phyloP scores from a whole-genome alignment of 2,888 invertebrate genomes.

The Microchrysa polita region DNA sequence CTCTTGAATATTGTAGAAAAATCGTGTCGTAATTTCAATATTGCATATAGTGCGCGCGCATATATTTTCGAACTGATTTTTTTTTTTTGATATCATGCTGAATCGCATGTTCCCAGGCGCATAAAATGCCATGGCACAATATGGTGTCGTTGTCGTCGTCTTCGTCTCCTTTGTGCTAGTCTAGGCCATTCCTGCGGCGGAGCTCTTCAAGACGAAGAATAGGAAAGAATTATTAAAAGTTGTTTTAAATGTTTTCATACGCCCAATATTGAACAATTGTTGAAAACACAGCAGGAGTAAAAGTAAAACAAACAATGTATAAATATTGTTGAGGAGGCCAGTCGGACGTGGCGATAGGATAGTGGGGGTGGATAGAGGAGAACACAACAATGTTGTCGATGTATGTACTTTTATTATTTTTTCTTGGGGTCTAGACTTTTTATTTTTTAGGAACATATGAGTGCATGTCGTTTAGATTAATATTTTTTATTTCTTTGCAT shows the following conservation, averaged over 20 bases:
- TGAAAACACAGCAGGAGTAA: conserved; percentile 24
- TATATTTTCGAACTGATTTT: conserved; percentile 1
- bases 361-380: background rate
- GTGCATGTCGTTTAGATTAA: background rate
- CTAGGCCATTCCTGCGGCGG: no score
- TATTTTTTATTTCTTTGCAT: background rate
- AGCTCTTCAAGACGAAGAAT: no score
- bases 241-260: conserved; percentile 22
- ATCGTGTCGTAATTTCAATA: conserved; percentile 36
- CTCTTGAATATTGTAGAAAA: conserved; percentile 21
- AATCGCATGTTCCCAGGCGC: background rate
- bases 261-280: conserved; percentile 34
- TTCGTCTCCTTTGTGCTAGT: conserved; percentile 29
- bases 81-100: conserved; percentile 3
- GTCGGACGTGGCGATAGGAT: no score
- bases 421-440: background rate
- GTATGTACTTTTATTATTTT: background rate
- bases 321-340: no score
- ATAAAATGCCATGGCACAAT: conserved; percentile 6
- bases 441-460: conserved; percentile 1
- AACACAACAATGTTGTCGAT: background rate
- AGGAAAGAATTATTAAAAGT: conserved; percentile 21
- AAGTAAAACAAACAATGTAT: no score
- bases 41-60: no score
- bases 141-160: no score